These are phyloP conservation scores for Aratinga solstitialis DNA, from an alignment of 2,797 vertebrate genomes.

Conservation along the genomic window DNA sequence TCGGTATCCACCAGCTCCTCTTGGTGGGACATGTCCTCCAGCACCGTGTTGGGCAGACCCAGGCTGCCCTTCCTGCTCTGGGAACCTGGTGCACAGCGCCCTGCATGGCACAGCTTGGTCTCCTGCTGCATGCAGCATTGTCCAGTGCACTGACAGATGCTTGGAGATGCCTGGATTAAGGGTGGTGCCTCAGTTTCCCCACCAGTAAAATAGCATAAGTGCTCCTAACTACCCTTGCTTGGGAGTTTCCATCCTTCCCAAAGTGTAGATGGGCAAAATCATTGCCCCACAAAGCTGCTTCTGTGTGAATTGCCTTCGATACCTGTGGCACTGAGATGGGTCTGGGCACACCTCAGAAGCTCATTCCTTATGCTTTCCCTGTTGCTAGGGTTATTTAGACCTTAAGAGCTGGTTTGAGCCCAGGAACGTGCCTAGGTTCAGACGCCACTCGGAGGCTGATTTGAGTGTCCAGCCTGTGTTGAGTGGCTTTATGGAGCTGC, in stretches of 20 bases:
- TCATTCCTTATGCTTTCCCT: background rate
- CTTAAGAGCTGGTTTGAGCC: background rate
- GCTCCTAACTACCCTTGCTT: background rate
- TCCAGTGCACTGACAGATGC: background rate
- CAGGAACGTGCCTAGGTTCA: background rate
- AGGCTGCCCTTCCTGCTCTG: background rate
- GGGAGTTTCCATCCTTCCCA: background rate
- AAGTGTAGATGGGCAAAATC: background rate
- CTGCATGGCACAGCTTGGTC: accelerated
- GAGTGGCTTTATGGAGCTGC: background rate
- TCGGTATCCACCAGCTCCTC: background rate
- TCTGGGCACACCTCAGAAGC: background rate
- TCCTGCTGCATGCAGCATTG: background rate
- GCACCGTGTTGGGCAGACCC: accelerated
- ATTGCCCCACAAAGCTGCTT: accelerated
- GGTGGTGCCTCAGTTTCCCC: background rate
- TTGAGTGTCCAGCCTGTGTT: background rate
- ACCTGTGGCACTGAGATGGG: background rate
- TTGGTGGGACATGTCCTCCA: background rate
- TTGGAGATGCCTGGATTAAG: background rate
- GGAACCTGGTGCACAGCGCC: accelerated
- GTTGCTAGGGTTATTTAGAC: background rate
- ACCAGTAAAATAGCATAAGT: background rate
- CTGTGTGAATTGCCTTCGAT: accelerated
- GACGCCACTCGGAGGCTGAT: background rate